phyloP scores from a whole-genome alignment of 2,797 vertebrate genomes.

The Chelmon rostratus region DNA sequence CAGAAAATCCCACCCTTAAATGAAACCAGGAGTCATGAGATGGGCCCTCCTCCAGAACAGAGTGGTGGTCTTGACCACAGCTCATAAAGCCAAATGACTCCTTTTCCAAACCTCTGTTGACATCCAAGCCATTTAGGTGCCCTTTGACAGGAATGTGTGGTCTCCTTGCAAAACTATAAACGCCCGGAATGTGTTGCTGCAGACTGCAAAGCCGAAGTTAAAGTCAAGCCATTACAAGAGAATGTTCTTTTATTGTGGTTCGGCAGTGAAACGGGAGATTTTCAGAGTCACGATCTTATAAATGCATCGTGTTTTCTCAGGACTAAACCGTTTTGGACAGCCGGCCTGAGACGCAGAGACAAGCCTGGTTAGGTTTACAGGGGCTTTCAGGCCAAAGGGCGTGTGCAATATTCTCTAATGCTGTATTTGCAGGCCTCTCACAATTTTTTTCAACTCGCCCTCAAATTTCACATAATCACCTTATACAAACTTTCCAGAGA shows the following conservation, averaged over 20 bases:
- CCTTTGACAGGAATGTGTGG: slow-evolving; percentile 74
- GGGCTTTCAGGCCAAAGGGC: slow-evolving; percentile 40
- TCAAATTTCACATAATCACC: slow-evolving; percentile 27
- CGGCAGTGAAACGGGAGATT: slow-evolving; percentile 50
- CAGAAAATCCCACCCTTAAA: slow-evolving; percentile 38
- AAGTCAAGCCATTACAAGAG: slow-evolving; percentile 45
- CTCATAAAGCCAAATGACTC: slow-evolving; percentile 68
- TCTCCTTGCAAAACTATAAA: slow-evolving; percentile 64
- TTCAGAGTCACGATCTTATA: slow-evolving; percentile 39
- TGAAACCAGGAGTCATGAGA: slow-evolving; percentile 64
- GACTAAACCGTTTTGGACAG: slow-evolving; percentile 35
- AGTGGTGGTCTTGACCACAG: slow-evolving; percentile 66
- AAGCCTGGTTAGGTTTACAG: slow-evolving; percentile 41
- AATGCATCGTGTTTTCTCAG: slow-evolving; percentile 51
- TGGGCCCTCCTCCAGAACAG: slow-evolving; percentile 55
- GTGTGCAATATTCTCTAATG: slow-evolving; percentile 28
- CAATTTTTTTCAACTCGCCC: slow-evolving; percentile 12
- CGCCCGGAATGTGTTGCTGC: slow-evolving; percentile 67
- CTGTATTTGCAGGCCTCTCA: slow-evolving; percentile 13
- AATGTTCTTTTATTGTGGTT: slow-evolving; percentile 68
- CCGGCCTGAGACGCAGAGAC: slow-evolving; percentile 14
- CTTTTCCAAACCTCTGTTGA: slow-evolving; percentile 55
- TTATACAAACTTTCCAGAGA: not conserved
- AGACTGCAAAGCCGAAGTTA: slow-evolving; percentile 43
- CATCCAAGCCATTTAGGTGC: slow-evolving; percentile 69